Evolutionary conservation across 2,888 invertebrate species (phyloP), one percentile per base, ranked within the genome.

Genomic region (Pyralis farinalis): DNA sequence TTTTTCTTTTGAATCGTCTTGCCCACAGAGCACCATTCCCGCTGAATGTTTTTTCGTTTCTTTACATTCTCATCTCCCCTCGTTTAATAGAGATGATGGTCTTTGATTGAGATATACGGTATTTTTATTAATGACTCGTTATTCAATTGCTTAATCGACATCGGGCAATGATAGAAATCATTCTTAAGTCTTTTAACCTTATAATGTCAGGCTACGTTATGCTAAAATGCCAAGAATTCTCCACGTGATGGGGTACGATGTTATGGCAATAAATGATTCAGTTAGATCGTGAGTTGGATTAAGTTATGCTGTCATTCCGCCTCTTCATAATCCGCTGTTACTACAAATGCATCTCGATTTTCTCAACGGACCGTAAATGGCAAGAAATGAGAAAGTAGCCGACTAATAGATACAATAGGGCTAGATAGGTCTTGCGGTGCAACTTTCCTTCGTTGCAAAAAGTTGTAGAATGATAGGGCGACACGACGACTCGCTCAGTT

Each of bases 331-430:
- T 66, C 61, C 58, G 56, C 64, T 67, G 68, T 70, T 72, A 66
- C 48, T 54, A 59, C 58, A 71, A 79, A 78, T 79, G 71, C 72
- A 78, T 79, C 79, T 76, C 63, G 76, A 78, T 82, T 85, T 82
- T 85, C 84, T 82, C 78, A 74, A 71, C 77, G 66, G 67, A 66
- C 85, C 81, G 72, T 86, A 84, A 79, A 86, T 71, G 86, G 87
- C 65, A 80, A 70, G 84, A 82, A 85, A 82, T 82, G 78, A 80
- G 87, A 88, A 87, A 88, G 87, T 85, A 76, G 74, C 71, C 65
- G 51, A 70, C 68, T 85, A 86, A 86, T 86, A 86, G 85, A 86
- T 86, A 87, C 87, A 88, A 88, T 88, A 86, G 87, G 86, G 84
- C 81, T 74, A 71, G 71, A 71, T 82, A 77, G 73, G 77, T 75